phyloP scores from a whole-genome alignment of 2,797 vertebrate genomes.

The Gallinago stenura region DNA sequence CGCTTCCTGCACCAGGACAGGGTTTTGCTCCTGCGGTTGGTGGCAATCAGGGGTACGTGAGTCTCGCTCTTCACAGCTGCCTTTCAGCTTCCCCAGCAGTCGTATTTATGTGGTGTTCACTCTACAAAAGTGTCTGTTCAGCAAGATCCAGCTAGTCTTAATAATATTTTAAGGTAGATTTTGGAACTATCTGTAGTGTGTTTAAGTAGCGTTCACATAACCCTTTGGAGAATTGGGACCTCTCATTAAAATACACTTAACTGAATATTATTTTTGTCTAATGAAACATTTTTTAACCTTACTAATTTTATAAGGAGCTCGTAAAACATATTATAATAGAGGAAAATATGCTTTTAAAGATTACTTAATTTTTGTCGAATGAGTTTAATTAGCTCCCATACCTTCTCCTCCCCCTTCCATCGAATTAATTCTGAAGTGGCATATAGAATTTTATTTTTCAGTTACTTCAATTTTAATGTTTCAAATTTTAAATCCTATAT shows the following conservation, averaged over 20 bases:
- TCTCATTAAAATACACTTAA: not conserved
- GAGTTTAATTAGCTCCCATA: not conserved
- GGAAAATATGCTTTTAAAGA: not conserved
- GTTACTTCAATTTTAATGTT: not conserved
- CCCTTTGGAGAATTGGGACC: not conserved
- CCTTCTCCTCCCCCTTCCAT: not conserved
- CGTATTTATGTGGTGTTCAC: not conserved
- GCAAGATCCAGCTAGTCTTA: not conserved
- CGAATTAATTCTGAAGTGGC: not conserved
- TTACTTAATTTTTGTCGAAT: not conserved
- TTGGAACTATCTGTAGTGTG: not conserved
- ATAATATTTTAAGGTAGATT: not conserved
- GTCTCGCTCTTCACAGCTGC: not conserved
- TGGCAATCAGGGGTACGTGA: not conserved
- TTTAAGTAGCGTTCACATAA: not conserved
- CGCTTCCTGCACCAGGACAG: accelerated
- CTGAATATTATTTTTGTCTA: not conserved
- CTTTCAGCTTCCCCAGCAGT: not conserved
- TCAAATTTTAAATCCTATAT: not conserved
- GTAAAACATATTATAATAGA: not conserved
- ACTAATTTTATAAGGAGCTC: not conserved
- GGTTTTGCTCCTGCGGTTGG: not conserved
- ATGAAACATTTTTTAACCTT: not conserved
- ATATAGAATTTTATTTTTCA: not conserved
- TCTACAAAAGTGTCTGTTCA: not conserved